Evolutionary conservation across 2,797 vertebrate genomes (phyloP).

Genomic region (Phalanger gymnotis): DNA sequence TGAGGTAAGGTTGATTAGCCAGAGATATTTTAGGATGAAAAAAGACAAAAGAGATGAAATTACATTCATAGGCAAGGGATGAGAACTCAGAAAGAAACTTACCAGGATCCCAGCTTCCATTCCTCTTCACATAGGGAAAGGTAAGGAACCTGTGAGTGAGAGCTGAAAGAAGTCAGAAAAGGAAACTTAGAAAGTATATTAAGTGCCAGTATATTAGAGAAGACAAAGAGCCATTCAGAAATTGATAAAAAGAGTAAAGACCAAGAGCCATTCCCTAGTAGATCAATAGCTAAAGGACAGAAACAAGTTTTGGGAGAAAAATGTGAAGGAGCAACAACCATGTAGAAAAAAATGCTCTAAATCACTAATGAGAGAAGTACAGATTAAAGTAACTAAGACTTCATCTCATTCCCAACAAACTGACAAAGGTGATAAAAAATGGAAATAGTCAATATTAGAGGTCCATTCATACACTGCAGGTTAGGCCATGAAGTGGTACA

Average conservation of each 20-base stretch:
- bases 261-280: neutral
- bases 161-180: slow-evolving; percentile 13
- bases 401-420: no score
- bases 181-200: neutral
- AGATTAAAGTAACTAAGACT: no score
- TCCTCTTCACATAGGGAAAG: neutral
- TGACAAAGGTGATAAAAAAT: no score
- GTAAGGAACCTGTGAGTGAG: slow-evolving; percentile 15
- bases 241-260: neutral
- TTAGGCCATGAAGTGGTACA: neutral
- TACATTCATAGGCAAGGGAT: neutral
- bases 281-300: no score
- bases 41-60: neutral
- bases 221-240: neutral
- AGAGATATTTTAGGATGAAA: neutral
- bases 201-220: accelerated
- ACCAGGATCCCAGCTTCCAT: neutral
- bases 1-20: neutral
- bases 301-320: no score
- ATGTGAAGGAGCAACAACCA: no score
- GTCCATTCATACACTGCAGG: neutral
- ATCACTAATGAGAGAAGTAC: no score
- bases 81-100: neutral
- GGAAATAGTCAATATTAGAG: no score
- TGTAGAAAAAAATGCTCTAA: no score